Conservation (phyloP, 2,888 invertebrate genomes). For the Stenodema calcarata region DNA sequence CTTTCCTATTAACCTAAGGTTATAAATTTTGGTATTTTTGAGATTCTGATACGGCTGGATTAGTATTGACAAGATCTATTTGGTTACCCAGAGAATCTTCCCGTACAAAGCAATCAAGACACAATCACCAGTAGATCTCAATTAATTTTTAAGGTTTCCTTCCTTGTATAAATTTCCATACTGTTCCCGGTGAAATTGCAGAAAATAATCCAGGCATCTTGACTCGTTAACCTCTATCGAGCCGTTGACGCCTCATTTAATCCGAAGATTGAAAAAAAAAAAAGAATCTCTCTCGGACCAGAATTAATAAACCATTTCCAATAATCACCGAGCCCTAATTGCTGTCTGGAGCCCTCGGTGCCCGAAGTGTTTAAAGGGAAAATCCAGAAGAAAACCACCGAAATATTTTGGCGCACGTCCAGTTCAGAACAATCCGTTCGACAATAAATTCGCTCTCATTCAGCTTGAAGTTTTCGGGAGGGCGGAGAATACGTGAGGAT, state of each 20-base stretch:
- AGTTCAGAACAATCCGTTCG: not conserved
- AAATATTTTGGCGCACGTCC: not conserved
- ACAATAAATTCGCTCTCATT: not conserved
- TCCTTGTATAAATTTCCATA: no score
- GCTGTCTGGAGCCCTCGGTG: not conserved
- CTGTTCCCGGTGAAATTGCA: no score
- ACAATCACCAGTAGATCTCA: no score
- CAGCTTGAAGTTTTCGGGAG: not conserved
- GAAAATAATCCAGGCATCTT: not conserved
- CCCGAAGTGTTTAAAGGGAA: no score
- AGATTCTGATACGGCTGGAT: no score
- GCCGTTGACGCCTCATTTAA: not conserved
- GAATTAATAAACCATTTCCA: not conserved
- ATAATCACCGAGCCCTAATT: not conserved
- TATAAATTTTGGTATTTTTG: no score
- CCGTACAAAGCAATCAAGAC: no score
- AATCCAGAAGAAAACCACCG: no score
- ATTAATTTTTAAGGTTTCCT: no score
- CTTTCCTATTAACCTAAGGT: no score
- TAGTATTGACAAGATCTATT: no score
- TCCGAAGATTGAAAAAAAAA: not conserved
- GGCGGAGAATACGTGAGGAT: not conserved
- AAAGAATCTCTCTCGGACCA: not conserved
- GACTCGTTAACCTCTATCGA: not conserved
- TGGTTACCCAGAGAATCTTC: no score